Evolutionary conservation across 2,113 vertebrate species (phyloP), one percentile per base, ranked within the genome.

Genomic region (Archilochus colubris): DNA sequence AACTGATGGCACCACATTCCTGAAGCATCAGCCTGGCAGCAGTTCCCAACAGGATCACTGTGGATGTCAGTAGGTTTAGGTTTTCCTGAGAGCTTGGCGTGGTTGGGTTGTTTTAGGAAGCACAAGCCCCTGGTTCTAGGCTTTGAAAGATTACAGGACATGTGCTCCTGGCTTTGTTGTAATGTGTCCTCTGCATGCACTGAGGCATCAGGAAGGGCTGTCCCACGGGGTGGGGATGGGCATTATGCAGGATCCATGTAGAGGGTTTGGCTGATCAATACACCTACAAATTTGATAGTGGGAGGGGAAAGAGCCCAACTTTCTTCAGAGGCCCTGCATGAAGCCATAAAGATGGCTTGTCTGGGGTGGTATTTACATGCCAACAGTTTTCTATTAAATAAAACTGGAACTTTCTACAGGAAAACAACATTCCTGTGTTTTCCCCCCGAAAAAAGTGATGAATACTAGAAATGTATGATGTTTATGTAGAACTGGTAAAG

Each of bases 241-340:
- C 59, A 3, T 6, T 43, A 9, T 5, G 30, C 14, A n/a, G 33
- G 40, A 33, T 51, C 0, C 1, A 5, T 22, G 24, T 13, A 8
- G 40, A 50, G 38, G 20, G 10, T 38, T 78, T 89, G 46, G n/a
- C 33, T 4, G 6, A 12, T 59, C 40, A 46, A 3, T 66, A 20
- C 21, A 27, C 19, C 10, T 72, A 43, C n/a, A 25, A 43, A 28
- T 46, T 82, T 31, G 10, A 11, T 31, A 54, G 19, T 46, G 20
- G 25, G 17, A 46, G 46, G 30, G 46, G 20, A 14, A 57, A 70
- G n/a, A 9, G 0, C 3, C 10, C 6, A 40, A 14, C 14, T 90
- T 66, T 44, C 9, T 64, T 7, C 70, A n/a, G 78, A 75, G 55
- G 33, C 7, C 10, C 19, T 67, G 2, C 3, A 21, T 33, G 69